Base-by-base conservation (phyloP, 1,140 invertebrate genomes). In the Plectus sambesii region DNA sequence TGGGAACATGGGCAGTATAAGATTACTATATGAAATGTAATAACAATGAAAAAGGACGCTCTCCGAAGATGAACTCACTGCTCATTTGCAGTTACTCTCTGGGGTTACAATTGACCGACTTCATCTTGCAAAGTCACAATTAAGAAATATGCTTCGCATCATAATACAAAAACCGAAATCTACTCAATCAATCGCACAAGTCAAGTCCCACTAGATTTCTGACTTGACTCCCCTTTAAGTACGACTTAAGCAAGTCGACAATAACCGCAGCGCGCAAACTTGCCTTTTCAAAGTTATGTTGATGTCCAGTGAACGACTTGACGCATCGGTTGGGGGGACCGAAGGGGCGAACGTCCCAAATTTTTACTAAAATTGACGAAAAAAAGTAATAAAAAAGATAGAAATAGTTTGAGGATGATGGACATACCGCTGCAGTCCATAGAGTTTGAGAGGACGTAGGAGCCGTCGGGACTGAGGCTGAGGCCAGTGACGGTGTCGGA, bases 231-330 rank as follows among this genome's bases (percentile, higher is more conserved):
- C n/a, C n/a, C n/a, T n/a, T n/a, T n/a, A n/a, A n/a, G n/a, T 40
- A 17, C 29, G 8, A 49, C 6, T n/a, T 15, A 49, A 40, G 26
- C 25, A 40, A 49, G 36, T 15, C 33, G 20, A 41, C 36, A 43
- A 24, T 29, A 62, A 23, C 12, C 2, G 24, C 23, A 22, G 19
- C 47, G 42, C 17, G 45, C 42, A 52, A 53, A 53, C 33, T 42
- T 57, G 87, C 87, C 74, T 92, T 93, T 76, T 97, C 92, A 76
- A 94, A 98, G 73, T 94, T 96, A 72, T 97, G 90, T 62, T 90
- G 87, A 76, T 96, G 87, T 0, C 90, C 90, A 49, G 77, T 77
- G 49, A 97, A 79, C 29, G 93, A 81, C 74, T 93, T 92, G 0
- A 93, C 82, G 72, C 88, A 94, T 53, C 93, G 76, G 63, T 97